Conservation (phyloP, 2,888 invertebrate species). For the Scaptomyza parva region DNA sequence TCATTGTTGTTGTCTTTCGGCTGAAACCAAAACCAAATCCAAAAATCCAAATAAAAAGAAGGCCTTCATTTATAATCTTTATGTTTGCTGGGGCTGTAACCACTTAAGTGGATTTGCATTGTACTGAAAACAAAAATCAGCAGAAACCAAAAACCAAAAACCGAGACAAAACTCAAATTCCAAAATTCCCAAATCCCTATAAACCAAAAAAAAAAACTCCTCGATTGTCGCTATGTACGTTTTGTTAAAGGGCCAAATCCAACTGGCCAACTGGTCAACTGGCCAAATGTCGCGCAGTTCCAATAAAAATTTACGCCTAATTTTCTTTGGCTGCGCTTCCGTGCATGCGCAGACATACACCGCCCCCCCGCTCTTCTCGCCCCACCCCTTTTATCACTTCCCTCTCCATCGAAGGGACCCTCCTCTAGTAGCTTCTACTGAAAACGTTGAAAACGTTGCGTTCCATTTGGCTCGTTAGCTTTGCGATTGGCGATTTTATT, state of each 20-base stretch:
- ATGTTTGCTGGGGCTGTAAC: conserved; percentile 61
- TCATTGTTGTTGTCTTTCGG: conserved; percentile 21
- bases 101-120: conserved; percentile 73
- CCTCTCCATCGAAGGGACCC: background rate
- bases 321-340: conserved; percentile 65
- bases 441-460: background rate
- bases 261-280: conserved; percentile 17
- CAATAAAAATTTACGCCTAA: conserved; percentile 74
- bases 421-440: background rate
- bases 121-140: conserved; percentile 5
- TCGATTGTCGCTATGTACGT: conserved; percentile 1
- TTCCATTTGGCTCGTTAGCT: conserved; percentile 64
- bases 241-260: conserved; percentile 21
- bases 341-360: conserved; percentile 72
- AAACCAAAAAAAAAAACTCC: conserved; percentile 3
- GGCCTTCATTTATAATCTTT: background rate
- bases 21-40: conserved; percentile 25
- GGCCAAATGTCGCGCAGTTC: conserved; percentile 62
- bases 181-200: conserved; percentile 14
- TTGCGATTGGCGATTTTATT: conserved; percentile 68
- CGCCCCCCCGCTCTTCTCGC: too few species aligned
- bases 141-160: background rate
- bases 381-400: background rate
- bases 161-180: conserved; percentile 38
- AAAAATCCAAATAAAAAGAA: too few species aligned